phyloP scores from a whole-genome alignment of 2,888 invertebrate genomes.

The Petrolisthes manimaculis region DNA sequence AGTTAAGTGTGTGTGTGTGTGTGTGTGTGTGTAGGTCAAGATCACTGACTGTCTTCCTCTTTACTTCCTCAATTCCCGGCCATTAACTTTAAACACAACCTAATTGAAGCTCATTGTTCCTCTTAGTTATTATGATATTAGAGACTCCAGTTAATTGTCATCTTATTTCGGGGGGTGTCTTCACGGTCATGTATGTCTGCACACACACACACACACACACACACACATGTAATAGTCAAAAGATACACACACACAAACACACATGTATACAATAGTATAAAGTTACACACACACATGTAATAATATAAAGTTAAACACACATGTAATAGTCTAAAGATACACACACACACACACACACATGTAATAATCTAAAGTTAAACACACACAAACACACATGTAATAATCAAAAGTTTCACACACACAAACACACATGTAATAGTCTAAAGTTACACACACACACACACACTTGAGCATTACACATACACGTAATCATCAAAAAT shows the following conservation, averaged over 20 bases:
- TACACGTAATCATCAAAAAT: background rate
- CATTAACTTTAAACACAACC: no score
- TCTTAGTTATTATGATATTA: no score
- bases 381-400: conserved; percentile 11
- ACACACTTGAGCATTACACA: no score
- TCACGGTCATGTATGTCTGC: background rate
- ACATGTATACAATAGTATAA: conserved; percentile 28
- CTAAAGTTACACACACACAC: no score
- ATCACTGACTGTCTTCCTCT: no score
- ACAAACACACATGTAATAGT: background rate
- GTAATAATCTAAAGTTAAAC: background rate
- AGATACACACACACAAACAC: conserved; percentile 23
- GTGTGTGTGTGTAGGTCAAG: no score
- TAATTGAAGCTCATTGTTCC: no score
- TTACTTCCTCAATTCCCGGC: no score
- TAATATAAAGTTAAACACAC: background rate
- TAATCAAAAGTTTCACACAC: conserved; percentile 19
- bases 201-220: background rate
- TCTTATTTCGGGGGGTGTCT: background rate
- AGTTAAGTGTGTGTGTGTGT: no score
- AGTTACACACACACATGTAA: conserved; percentile 16
- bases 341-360: background rate
- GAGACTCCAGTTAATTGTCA: no score
- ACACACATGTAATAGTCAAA: background rate
- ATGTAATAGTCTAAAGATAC: no score